These are phyloP conservation scores for Urosaurus nigricauda DNA, from an alignment of 2,797 vertebrate species.

Conservation along the genomic window DNA sequence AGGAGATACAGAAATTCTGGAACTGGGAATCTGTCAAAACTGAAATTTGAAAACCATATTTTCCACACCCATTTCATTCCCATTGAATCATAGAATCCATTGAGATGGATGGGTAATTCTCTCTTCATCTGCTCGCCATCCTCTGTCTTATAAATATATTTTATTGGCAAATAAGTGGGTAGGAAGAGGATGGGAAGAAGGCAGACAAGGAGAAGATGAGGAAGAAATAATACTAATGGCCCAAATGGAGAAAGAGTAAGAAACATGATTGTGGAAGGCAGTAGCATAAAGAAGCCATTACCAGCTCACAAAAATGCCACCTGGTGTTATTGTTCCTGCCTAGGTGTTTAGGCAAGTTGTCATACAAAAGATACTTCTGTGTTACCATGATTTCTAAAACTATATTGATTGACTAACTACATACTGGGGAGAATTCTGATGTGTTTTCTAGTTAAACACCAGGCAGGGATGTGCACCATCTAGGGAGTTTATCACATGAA, in stretches of 20 bases:
- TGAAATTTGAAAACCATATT: background rate
- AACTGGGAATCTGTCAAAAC: background rate
- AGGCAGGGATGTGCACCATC: no score
- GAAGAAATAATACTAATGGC: background rate
- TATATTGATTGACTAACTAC: background rate
- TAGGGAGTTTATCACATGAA: no score
- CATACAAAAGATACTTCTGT: background rate
- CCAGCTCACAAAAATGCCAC: background rate
- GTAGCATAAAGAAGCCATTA: background rate
- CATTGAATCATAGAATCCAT: no score
- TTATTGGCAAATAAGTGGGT: background rate
- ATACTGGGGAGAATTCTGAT: background rate
- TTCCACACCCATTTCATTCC: no score
- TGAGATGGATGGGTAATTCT: no score
- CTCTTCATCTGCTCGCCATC: background rate
- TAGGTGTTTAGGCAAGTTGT: background rate
- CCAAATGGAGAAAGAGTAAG: background rate
- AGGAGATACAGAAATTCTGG: background rate
- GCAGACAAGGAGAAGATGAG: no score
- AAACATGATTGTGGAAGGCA: background rate
- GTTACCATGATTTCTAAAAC: no score
- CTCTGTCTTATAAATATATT: background rate
- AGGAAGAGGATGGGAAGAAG: background rate
- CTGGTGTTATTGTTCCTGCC: background rate
- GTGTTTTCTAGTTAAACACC: no score